These are phyloP conservation scores for Mystacornis crossleyi DNA, from an alignment of 2,113 vertebrate species.

Conservation along the genomic window DNA sequence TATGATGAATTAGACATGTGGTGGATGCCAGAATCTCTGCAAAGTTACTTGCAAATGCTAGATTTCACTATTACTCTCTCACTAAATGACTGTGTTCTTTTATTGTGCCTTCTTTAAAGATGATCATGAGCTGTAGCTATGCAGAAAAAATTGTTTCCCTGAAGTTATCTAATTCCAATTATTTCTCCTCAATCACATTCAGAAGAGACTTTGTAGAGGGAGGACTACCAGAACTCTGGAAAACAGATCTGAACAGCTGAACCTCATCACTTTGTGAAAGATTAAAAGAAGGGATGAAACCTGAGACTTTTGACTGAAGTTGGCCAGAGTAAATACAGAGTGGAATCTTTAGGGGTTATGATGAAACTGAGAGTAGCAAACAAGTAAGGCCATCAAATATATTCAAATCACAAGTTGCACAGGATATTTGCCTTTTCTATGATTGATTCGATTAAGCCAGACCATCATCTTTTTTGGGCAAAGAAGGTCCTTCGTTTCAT, in stretches of 20 bases:
- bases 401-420: background rate
- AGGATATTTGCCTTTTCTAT: background rate
- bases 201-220: background rate
- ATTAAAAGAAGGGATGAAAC: constrained; percentile 4
- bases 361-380: constrained; percentile 3
- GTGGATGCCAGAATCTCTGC: background rate
- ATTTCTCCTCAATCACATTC: background rate
- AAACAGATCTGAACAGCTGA: constrained; percentile 29
- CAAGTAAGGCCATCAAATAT: background rate
- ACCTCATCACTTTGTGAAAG: background rate
- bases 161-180: constrained; percentile 9
- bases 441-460: background rate
- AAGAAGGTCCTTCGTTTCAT: background rate
- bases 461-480: background rate
- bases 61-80: background rate
- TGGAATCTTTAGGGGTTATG: background rate
- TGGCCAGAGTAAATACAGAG: constrained; percentile 27
- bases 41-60: background rate
- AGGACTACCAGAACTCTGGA: background rate
- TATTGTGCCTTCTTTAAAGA: background rate
- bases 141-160: background rate
- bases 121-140: background rate
- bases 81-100: background rate
- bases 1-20: background rate
- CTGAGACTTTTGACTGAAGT: background rate